These are phyloP conservation scores for Ahaetulla prasina DNA, from an alignment of 2,113 vertebrate species.

Conservation along the genomic window DNA sequence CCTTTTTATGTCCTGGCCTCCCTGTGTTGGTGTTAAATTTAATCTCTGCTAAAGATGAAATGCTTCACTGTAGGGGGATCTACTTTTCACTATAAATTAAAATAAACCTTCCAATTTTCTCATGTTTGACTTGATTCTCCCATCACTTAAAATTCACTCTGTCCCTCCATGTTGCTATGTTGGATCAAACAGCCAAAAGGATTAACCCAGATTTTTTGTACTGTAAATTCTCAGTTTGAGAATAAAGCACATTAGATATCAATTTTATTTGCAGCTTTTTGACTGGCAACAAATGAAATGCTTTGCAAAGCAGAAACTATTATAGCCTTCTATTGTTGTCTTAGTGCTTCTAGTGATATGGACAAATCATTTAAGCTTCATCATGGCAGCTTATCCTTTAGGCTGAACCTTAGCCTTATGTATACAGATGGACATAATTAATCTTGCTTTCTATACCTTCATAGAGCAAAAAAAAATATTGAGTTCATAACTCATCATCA, in stretches of 20 bases:
- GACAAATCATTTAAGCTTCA: constrained; percentile 45
- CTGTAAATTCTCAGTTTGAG: accelerated
- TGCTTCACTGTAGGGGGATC: background rate
- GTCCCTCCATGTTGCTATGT: accelerated
- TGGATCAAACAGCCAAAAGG: accelerated
- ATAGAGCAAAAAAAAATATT: background rate
- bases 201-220: accelerated
- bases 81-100: background rate
- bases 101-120: background rate
- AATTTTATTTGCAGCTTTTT: constrained; percentile 25
- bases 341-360: background rate
- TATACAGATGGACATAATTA: background rate
- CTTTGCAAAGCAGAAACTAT: constrained; percentile 12
- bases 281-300: constrained; percentile 27
- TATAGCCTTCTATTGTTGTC: constrained; percentile 18
- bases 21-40: background rate
- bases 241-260: background rate
- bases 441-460: background rate
- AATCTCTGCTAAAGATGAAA: background rate
- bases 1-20: background rate
- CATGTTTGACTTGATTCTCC: background rate
- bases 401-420: background rate
- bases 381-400: background rate
- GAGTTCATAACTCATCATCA: constrained; percentile 1
- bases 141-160: background rate